phyloP scores from a whole-genome alignment of 2,113 vertebrate species.

The Gasterosteus aculeatus region DNA sequence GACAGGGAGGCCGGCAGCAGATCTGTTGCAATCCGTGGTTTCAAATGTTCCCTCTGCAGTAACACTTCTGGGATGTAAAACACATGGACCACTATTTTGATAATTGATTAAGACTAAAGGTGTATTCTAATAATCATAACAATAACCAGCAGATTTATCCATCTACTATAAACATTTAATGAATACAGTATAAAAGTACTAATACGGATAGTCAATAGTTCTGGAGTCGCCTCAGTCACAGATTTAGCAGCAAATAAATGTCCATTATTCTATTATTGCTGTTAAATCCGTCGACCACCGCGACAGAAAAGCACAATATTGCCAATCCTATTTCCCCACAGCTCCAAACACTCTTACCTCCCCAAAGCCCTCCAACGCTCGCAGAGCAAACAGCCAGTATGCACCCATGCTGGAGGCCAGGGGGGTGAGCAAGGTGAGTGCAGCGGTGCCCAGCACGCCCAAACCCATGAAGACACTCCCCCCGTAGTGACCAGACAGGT shows the following conservation, averaged over 20 bases:
- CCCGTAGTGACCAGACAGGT: constrained; percentile 83
- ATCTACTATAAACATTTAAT: not conserved
- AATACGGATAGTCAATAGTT: not conserved
- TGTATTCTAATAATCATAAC: not conserved
- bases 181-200: not conserved
- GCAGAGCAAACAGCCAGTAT: constrained; percentile 77
- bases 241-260: not conserved
- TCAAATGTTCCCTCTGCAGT: not conserved
- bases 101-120: not conserved
- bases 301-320: not conserved
- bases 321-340: not conserved
- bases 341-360: constrained; percentile 73
- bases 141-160: not conserved
- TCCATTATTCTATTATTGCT: not conserved
- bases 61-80: not conserved
- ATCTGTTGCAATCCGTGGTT: not conserved
- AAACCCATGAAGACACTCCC: constrained; percentile 82
- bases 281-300: not conserved
- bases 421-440: constrained; percentile 84
- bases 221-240: not conserved
- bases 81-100: not conserved
- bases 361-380: constrained; percentile 79
- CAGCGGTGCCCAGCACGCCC: constrained; percentile 82
- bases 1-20: not conserved
- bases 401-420: constrained; percentile 79